Evolutionary conservation across 92 coral and sea anemone genomes (phyloP).

Genomic region (Zoanthus gigantus): DNA sequence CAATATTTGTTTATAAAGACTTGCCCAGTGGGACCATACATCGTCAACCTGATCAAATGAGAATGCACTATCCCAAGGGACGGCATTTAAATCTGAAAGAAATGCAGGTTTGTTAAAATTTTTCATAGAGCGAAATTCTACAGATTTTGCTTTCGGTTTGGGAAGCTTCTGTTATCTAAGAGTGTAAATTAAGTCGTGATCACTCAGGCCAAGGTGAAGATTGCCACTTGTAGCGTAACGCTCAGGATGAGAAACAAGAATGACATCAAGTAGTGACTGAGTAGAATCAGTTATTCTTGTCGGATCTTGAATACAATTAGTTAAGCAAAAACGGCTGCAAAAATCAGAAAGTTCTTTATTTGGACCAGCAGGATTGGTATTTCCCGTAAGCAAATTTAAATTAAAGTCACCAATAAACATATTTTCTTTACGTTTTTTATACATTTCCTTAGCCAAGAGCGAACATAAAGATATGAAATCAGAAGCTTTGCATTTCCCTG

Average conservation of each 20-base stretch:
- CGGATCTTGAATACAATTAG: conserved; percentile 66
- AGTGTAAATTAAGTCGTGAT: too few species aligned
- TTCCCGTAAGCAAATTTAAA: conserved; percentile 43
- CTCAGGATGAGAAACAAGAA: conserved; percentile 70
- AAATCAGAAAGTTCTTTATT: conserved; percentile 62
- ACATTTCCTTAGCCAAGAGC: too few species aligned
- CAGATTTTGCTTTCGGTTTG: conserved; percentile 55
- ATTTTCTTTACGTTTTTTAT: too few species aligned
- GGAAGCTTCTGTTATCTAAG: conserved; percentile 65
- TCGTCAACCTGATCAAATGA: conserved; percentile 53
- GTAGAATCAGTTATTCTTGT: conserved; percentile 71
- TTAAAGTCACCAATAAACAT: too few species aligned
- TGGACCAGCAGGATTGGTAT: conserved; percentile 64
- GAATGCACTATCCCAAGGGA: conserved; percentile 64
- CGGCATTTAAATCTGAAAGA: conserved; percentile 33
- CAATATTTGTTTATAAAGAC: too few species aligned
- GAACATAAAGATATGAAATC: conserved; percentile 64
- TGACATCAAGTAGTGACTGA: conserved; percentile 65
- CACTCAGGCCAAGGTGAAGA: conserved; percentile 65
- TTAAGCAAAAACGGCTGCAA: conserved; percentile 59
- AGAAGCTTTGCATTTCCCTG: too few species aligned
- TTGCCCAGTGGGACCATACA: conserved; percentile 43
- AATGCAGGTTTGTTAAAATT: conserved; percentile 41
- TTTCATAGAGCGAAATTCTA: too few species aligned
- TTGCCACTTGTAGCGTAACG: too few species aligned